A percentile compares a stretch with the other conserved stretches of the same genome.
Evolutionary conservation across 2,113 vertebrate genomes (phyloP).

Genomic region (human (Homo sapiens)): DNA sequence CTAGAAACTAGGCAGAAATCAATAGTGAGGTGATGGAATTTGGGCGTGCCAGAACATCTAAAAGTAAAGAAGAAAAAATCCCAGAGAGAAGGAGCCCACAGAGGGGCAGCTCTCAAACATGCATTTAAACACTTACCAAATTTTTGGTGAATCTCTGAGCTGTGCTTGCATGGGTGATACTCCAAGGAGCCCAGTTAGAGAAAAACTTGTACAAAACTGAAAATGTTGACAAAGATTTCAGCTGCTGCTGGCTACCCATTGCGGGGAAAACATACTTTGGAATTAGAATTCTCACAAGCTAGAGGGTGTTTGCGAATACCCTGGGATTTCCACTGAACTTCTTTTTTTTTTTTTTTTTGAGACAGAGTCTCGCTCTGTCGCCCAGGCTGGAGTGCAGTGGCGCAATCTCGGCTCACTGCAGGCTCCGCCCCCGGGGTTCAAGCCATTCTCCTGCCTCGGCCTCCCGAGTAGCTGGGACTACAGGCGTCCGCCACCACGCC

Average conservation of each 20-base stretch:
- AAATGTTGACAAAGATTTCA: not conserved
- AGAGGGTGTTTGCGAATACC: not conserved
- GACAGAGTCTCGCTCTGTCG: fast-evolving
- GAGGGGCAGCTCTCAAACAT: not conserved
- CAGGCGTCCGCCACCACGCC: too few relatives aligned
- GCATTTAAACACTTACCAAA: not conserved
- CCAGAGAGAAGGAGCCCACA: not conserved
- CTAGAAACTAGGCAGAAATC: not conserved
- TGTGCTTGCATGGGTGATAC: not conserved
- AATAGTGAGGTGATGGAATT: not conserved
- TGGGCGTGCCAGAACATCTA: not conserved
- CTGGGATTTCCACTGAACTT: not conserved
- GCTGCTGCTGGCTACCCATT: not conserved
- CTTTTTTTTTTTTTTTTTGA: too few relatives aligned
- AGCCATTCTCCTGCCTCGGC: too few relatives aligned
- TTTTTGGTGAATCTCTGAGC: not conserved
- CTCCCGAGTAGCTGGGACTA: too few relatives aligned
- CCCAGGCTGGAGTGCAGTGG: too few relatives aligned
- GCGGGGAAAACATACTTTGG: not conserved
- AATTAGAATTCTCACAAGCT: not conserved
- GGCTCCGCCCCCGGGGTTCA: too few relatives aligned
- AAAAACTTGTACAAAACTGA: not conserved
- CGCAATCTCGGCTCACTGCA: too few relatives aligned
- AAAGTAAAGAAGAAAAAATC: not conserved
- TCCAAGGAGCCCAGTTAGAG: not conserved